Percentiles rank a stretch among this genome's conserved stretches.
These are phyloP conservation scores for Anas platyrhynchos DNA, from an alignment of 2,113 vertebrate species.

Conservation along the genomic window DNA sequence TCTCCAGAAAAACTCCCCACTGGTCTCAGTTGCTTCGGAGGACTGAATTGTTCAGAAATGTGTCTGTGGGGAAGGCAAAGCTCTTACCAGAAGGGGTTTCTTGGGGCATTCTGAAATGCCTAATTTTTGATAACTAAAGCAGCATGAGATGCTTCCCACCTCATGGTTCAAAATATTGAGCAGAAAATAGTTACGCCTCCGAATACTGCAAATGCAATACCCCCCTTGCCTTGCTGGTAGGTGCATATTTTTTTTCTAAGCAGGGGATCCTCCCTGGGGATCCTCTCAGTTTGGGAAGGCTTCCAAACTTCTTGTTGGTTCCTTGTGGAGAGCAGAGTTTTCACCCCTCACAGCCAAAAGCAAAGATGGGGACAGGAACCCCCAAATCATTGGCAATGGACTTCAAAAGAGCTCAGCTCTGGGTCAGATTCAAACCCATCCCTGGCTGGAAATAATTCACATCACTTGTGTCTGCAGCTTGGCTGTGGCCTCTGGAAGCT, in stretches of 20 bases:
- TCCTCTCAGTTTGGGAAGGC: background rate
- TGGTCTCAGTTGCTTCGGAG: slow-evolving; percentile 4
- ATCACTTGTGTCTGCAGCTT: background rate
- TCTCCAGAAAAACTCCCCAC: background rate
- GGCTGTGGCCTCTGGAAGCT: background rate
- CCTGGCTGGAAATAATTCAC: background rate
- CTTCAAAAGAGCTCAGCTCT: background rate
- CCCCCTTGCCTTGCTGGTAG: background rate
- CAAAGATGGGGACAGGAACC: background rate
- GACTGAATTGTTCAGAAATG: background rate
- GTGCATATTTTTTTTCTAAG: background rate
- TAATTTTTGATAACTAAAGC: background rate
- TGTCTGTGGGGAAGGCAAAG: background rate
- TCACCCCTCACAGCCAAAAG: background rate
- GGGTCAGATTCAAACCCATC: background rate
- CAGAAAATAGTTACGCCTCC: background rate
- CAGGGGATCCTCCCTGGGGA: background rate
- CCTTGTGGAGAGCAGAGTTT: background rate
- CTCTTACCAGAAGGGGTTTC: background rate
- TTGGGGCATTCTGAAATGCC: background rate
- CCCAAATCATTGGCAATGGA: background rate
- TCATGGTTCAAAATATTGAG: background rate
- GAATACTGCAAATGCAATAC: background rate
- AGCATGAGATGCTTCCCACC: background rate
- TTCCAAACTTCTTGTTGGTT: background rate